phyloP scores from a whole-genome alignment of 2,888 invertebrate genomes.

The Zaprionus obscuricornis region DNA sequence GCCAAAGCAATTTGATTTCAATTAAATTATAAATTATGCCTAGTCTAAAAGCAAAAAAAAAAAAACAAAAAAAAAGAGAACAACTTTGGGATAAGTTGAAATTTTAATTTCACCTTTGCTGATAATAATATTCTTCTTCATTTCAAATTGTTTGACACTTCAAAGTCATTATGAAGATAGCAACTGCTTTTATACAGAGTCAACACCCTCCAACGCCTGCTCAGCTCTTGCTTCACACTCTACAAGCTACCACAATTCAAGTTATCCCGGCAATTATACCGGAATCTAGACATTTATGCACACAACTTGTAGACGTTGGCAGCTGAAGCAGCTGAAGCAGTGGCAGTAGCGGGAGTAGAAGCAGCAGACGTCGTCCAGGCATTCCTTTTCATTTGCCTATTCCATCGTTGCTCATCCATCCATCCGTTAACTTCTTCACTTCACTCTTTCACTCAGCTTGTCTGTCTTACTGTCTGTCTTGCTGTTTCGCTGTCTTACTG shows the following conservation, averaged over 20 bases:
- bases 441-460: conserved; percentile 29
- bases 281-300: conserved; percentile 67
- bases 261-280: conserved; percentile 53
- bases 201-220: conserved; percentile 9
- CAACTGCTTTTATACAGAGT: conserved; percentile 43
- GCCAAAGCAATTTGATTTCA: conserved; percentile 49
- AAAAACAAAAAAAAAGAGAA: no score
- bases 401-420: conserved; percentile 39
- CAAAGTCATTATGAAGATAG: conserved; percentile 76
- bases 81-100: no score
- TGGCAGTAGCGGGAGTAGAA: no score
- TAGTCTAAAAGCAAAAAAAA: conserved; percentile 11
- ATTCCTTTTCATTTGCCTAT: conserved; percentile 35
- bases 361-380: conserved; percentile 53
- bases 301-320: conserved; percentile 28
- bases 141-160: conserved; percentile 66
- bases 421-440: conserved; percentile 40
- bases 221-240: neutral
- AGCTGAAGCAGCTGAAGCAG: neutral
- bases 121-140: conserved; percentile 36
- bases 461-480: conserved; percentile 6
- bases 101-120: conserved; percentile 61
- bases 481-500: conserved; percentile 8
- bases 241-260: conserved; percentile 12
- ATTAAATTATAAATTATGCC: conserved; percentile 63